Evolutionary conservation across 2,113 vertebrate genomes (phyloP).

Genomic region (Amazona guildingii): DNA sequence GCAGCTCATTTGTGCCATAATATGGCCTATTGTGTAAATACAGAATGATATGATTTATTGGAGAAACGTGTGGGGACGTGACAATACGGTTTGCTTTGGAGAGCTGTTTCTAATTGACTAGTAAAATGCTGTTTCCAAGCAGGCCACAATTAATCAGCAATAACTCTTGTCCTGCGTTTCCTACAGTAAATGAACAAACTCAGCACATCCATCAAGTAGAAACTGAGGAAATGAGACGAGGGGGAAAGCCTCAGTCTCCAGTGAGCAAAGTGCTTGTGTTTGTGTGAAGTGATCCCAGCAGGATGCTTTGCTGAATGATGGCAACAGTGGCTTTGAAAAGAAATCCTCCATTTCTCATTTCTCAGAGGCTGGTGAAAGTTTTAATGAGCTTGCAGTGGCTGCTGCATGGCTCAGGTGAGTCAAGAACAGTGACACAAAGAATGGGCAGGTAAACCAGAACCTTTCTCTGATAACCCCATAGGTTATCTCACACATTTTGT

Average conservation of each 20-base stretch:
- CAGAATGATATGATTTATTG: constrained; percentile 5
- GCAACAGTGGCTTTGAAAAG: background rate
- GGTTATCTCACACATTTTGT: background rate
- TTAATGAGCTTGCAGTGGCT: background rate
- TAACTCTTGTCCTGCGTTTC: background rate
- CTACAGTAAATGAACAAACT: background rate
- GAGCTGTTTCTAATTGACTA: constrained; percentile 36
- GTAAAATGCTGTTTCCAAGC: constrained; percentile 4
- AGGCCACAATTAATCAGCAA: constrained; percentile 46
- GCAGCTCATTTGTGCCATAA: background rate
- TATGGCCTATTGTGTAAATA: background rate
- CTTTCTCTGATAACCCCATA: background rate
- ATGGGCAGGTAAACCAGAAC: background rate
- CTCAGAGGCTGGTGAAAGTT: background rate
- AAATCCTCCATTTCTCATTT: background rate
- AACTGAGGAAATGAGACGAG: background rate
- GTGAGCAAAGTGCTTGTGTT: background rate
- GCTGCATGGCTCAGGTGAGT: background rate
- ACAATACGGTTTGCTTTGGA: background rate
- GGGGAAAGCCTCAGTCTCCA: background rate
- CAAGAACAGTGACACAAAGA: background rate
- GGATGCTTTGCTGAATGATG: background rate
- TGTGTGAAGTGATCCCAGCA: background rate
- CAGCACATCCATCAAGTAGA: background rate
- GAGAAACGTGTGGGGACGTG: background rate